A percentile compares a stretch with the other conserved stretches of the same genome.
Evolutionary conservation across 2,888 invertebrate species (phyloP).

Genomic region (Timema podura): DNA sequence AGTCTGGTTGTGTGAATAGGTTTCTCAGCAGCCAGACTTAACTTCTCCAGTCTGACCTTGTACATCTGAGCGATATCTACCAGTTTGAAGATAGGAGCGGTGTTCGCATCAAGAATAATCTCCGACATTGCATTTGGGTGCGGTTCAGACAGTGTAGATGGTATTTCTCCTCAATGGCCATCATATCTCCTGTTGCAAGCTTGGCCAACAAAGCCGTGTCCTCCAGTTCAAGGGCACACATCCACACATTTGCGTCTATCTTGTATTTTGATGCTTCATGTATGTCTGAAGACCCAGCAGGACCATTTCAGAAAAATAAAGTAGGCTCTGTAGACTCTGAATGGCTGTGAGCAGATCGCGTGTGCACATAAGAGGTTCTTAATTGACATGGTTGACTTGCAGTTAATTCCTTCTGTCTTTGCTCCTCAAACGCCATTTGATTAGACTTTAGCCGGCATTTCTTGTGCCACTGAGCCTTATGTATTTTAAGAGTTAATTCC

Average conservation of each 20-base stretch:
- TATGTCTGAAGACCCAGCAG: too few species aligned
- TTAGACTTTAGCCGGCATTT: too few species aligned
- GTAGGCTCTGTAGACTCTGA: too few species aligned
- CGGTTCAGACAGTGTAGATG: not conserved
- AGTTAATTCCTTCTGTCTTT: too few species aligned
- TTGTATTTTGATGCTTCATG: too few species aligned
- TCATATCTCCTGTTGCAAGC: not conserved
- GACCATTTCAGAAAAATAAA: too few species aligned
- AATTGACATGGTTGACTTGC: too few species aligned
- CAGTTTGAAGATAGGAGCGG: conserved; percentile 15
- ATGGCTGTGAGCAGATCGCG: too few species aligned
- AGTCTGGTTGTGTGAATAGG: conserved; percentile 12
- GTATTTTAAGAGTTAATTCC: too few species aligned
- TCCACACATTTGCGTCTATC: not conserved
- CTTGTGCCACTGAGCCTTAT: too few species aligned
- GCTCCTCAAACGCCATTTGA: too few species aligned
- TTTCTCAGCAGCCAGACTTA: not conserved
- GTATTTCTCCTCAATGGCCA: conserved; percentile 13
- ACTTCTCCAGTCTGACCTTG: not conserved
- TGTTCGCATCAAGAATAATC: not conserved
- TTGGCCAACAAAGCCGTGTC: not conserved
- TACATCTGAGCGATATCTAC: not conserved
- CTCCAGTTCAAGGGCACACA: not conserved
- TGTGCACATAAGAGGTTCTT: too few species aligned
- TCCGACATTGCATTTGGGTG: not conserved